Conservation (phyloP, 2,113 vertebrate species). For the Scytalopus superciliaris region DNA sequence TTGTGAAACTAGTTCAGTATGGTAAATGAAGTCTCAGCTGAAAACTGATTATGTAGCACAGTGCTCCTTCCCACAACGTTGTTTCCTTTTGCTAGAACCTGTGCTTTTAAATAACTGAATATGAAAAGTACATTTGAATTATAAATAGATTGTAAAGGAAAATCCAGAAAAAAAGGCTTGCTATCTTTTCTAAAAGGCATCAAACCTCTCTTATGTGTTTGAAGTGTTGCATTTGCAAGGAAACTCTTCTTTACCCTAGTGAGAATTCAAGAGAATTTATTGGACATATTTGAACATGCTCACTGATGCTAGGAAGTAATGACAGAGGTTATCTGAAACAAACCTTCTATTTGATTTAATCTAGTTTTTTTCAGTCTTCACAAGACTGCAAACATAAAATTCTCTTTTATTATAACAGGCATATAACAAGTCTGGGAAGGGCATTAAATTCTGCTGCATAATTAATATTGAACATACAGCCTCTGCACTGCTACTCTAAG, state of each 20-base stretch:
- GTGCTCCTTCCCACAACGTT: background rate
- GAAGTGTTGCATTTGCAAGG: background rate
- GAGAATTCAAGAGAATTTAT: background rate
- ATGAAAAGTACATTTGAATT: background rate
- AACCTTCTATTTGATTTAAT: background rate
- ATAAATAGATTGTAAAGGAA: background rate
- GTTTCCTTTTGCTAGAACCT: background rate
- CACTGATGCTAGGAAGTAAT: background rate
- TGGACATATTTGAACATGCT: background rate
- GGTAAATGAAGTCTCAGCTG: background rate
- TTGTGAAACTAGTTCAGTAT: conserved; percentile 8
- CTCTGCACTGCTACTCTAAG: background rate
- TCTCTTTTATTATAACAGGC: background rate
- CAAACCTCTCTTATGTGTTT: background rate
- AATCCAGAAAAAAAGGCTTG: background rate
- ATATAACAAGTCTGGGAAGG: background rate
- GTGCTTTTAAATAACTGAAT: background rate
- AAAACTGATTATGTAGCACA: background rate
- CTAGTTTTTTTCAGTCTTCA: background rate
- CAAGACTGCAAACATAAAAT: background rate
- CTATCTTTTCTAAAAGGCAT: background rate
- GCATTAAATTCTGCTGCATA: background rate
- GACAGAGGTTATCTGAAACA: background rate
- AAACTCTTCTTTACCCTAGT: background rate
- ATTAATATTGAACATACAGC: background rate